Percentiles rank a stretch among this genome's conserved stretches.
Conservation (phyloP, 2,113 vertebrate species). For the Sterrhoptilus dennistouni region DNA sequence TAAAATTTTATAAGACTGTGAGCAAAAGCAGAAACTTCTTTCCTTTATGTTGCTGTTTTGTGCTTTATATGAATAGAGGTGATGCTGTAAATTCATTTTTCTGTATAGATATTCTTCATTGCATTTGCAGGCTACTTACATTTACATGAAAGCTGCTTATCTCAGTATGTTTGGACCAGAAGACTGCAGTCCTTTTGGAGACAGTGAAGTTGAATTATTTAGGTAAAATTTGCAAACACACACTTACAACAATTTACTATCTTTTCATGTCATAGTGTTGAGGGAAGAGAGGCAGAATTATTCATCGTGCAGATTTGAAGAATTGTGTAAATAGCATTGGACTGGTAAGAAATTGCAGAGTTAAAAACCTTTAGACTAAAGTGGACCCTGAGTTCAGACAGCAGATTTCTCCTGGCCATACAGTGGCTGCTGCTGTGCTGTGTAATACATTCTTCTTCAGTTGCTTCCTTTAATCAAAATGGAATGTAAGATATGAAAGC, state of each 20-base stretch:
- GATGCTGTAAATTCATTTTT: not conserved
- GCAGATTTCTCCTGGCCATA: not conserved
- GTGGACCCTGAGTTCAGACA: not conserved
- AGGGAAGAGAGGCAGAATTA: not conserved
- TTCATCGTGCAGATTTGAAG: not conserved
- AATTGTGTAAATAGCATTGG: not conserved
- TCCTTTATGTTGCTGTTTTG: not conserved
- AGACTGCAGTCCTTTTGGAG: slow-evolving; percentile 90
- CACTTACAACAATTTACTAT: not conserved
- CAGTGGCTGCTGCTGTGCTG: not conserved
- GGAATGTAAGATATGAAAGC: not conserved
- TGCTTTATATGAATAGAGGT: not conserved
- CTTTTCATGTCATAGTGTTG: not conserved
- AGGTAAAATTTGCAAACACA: slow-evolving; percentile 76
- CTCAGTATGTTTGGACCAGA: slow-evolving; percentile 93
- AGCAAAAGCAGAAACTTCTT: not conserved
- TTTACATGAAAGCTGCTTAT: slow-evolving; percentile 98
- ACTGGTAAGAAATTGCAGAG: not conserved
- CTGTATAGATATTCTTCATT: slow-evolving; percentile 5
- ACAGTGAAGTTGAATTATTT: slow-evolving; percentile 86
- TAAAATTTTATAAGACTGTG: not conserved
- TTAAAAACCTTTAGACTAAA: not conserved
- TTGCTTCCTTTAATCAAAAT: not conserved
- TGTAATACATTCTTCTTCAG: not conserved
- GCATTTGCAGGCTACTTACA: slow-evolving; percentile 86